phyloP scores from a whole-genome alignment of 2,888 invertebrate species.

The Drosophila sordidapex region DNA sequence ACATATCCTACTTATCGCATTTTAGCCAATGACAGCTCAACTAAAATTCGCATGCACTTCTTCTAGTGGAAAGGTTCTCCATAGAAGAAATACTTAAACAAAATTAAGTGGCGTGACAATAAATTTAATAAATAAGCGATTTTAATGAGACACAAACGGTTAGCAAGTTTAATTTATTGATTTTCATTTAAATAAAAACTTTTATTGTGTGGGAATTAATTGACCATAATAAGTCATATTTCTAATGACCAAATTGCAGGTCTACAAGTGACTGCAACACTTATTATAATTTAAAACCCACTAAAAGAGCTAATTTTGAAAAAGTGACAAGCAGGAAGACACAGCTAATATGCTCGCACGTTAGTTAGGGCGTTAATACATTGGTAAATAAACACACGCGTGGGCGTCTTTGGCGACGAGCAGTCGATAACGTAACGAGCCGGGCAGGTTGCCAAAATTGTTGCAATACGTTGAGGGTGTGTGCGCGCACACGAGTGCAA shows the following conservation, averaged over 20 bases:
- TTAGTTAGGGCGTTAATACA: constrained; percentile 32
- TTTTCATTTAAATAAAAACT: not conserved
- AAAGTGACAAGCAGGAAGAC: not conserved
- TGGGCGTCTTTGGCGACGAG: constrained; percentile 62
- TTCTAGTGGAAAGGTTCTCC: constrained; percentile 1
- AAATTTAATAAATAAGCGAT: not conserved
- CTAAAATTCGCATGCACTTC: constrained; percentile 4
- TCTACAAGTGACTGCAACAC: not conserved
- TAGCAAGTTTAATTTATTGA: not conserved
- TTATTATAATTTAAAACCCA: not conserved
- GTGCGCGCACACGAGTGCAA: constrained; percentile 10
- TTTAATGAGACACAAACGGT: not conserved
- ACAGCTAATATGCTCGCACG: not conserved
- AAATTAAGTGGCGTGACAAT: not conserved
- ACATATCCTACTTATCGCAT: constrained; percentile 16
- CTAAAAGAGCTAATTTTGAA: too few relatives aligned
- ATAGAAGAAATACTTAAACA: not conserved
- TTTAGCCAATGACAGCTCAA: constrained; percentile 8
- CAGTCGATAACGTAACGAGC: constrained; percentile 67
- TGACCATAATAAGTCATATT: not conserved
- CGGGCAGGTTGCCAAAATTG: constrained; percentile 73
- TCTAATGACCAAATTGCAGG: not conserved
- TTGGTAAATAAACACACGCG: constrained; percentile 69
- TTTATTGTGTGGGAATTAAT: not conserved
- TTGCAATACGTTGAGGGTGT: constrained; percentile 64